phyloP scores from a whole-genome alignment of 2,888 invertebrate genomes.

The Yponomeuta malinellus region DNA sequence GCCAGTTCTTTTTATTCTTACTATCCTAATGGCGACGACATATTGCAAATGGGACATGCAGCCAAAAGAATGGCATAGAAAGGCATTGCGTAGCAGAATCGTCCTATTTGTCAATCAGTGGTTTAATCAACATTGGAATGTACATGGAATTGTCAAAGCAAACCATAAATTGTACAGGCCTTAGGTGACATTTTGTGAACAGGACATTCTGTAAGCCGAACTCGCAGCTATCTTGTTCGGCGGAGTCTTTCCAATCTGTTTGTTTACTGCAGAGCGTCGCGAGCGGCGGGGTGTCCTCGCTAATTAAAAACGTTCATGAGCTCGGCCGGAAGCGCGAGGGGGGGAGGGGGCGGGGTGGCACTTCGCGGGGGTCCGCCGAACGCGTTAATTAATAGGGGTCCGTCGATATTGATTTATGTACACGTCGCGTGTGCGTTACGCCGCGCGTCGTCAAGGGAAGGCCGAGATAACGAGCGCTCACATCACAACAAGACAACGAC shows the following conservation, averaged over 20 bases:
- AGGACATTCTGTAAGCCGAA: not conserved
- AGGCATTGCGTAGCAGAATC: too few relatives aligned
- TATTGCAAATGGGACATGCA: too few relatives aligned
- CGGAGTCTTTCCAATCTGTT: not conserved
- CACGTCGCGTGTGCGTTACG: slow-evolving; percentile 6
- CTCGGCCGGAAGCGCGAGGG: slow-evolving; percentile 27
- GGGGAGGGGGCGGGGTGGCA: slow-evolving; percentile 22
- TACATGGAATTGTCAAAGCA: too few relatives aligned
- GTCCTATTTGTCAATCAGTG: too few relatives aligned
- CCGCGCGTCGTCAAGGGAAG: not conserved
- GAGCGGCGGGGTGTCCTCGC: slow-evolving; percentile 28
- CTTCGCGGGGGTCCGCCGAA: slow-evolving; percentile 39
- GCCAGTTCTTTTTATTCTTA: too few relatives aligned
- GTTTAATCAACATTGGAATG: too few relatives aligned
- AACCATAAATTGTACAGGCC: too few relatives aligned
- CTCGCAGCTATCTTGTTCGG: not conserved
- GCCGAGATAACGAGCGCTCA: slow-evolving; percentile 1
- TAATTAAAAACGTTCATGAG: slow-evolving; percentile 68
- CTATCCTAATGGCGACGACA: too few relatives aligned
- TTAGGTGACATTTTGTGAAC: too few relatives aligned
- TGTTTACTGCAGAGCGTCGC: slow-evolving; percentile 13
- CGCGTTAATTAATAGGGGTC: slow-evolving; percentile 75
- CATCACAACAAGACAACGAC: not conserved
- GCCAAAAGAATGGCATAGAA: too few relatives aligned
- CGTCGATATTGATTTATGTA: slow-evolving; percentile 69